These are phyloP conservation scores for Turnix velox DNA, from an alignment of 2,113 vertebrate genomes.

Conservation along the genomic window DNA sequence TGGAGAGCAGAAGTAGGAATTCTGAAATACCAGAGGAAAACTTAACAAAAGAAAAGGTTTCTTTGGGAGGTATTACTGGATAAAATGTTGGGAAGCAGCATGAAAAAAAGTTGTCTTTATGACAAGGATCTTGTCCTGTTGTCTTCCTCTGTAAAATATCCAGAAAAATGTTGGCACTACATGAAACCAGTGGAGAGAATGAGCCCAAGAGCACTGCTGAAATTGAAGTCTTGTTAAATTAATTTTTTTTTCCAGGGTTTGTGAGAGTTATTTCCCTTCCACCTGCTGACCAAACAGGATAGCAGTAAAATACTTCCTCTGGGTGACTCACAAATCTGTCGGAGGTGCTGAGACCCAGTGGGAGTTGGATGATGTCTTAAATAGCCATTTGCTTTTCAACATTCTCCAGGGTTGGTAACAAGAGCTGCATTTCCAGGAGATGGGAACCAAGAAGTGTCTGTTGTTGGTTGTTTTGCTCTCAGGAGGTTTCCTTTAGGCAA, in stretches of 20 bases:
- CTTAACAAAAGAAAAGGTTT: neutral
- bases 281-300: slow-evolving; percentile 69
- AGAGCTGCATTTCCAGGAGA: neutral
- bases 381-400: neutral
- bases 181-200: neutral
- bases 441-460: neutral
- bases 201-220: neutral
- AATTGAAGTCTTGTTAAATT: neutral
- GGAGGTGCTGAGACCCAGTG: slow-evolving; percentile 38
- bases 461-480: neutral
- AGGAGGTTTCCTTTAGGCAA: neutral
- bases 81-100: neutral
- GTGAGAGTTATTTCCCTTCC: slow-evolving; percentile 58
- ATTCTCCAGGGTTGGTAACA: neutral
- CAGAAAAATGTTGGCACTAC: neutral
- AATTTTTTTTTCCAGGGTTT: slow-evolving; percentile 32
- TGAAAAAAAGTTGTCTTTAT: neutral
- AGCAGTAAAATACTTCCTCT: slow-evolving; percentile 66
- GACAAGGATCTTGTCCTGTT: neutral
- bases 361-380: slow-evolving; percentile 33
- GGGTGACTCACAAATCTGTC: slow-evolving; percentile 52
- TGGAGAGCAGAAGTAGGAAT: neutral
- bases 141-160: neutral
- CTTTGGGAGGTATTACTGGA: neutral
- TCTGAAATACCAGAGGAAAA: neutral